Base-by-base conservation (phyloP, 1,140 invertebrate genomes). In the Phenacoccus solenopsis region DNA sequence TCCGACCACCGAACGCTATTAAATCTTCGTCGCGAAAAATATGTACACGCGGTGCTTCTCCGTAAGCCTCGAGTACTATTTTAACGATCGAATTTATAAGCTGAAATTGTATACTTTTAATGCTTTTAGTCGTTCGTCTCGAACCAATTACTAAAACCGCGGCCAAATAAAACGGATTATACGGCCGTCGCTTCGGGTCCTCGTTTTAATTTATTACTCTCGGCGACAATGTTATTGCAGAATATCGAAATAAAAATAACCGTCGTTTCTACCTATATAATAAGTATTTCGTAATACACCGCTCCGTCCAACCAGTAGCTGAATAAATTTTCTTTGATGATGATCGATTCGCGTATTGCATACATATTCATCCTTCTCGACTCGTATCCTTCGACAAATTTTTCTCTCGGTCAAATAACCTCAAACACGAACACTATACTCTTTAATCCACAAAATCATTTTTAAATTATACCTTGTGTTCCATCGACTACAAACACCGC, bases 251-350 rank as follows among this genome's bases (percentile, higher is more conserved):
- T 49, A 49, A 49, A 49, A 49, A 49, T 49, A 49, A 49, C 38
- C 16, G 20, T 16, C 38, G 38, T n/a, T 49, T 49, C 12, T 16
- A 49, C 38, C 38, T 49, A 16, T n/a, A 16, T 49, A 49, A 49
- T 49, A 49, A 49, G 38, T 49, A 10, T 49, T 49, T 49, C 38
- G 38, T 49, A 49, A 49, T 49, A 49, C 13, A 49, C 13, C 12
- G 20, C 13, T 16, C 38, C 13, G 20, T 49, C 12, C 13, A 49
- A n/a, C 38, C 12, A 49, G 16, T 49, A n/a, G 20, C 38, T 49
- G 38, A 49, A 49, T 49, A 49, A 49, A 49, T 49, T 49, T n/a
- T n/a, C 38, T 49, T 49, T 49, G 38, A 49, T 49, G 38, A 49
- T 49, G 38, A 49, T 49, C 20, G 38, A 49, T 49, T 49, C 38